These are phyloP conservation scores for Echeneis naucrates DNA, from an alignment of 2,797 vertebrate species.

Conservation along the genomic window DNA sequence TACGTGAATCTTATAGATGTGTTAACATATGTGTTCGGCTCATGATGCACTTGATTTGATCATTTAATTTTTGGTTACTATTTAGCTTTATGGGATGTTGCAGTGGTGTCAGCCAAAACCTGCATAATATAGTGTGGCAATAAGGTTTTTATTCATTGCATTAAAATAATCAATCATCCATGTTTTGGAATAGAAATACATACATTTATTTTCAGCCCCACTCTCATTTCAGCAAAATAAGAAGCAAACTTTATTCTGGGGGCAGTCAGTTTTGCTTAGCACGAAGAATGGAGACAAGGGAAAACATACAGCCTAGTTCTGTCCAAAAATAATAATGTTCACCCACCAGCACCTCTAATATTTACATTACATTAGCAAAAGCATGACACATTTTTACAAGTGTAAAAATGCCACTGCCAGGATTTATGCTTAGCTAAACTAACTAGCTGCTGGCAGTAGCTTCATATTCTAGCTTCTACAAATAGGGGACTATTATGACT, in stretches of 20 bases:
- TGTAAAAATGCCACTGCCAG: neutral
- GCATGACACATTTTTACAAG: neutral
- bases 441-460: too few species aligned
- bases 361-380: neutral
- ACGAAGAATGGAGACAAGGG: too few species aligned
- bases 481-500: too few species aligned
- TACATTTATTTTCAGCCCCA: neutral
- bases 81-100: neutral
- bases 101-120: too few species aligned
- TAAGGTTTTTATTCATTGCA: too few species aligned
- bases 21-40: neutral
- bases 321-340: neutral
- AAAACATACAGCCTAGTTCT: neutral
- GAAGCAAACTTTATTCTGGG: too few species aligned
- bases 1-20: neutral
- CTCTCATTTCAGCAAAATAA: too few species aligned
- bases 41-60: neutral
- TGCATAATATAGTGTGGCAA: too few species aligned
- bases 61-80: neutral
- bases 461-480: too few species aligned
- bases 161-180: too few species aligned
- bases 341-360: neutral
- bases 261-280: neutral
- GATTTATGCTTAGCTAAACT: neutral
- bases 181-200: neutral